Percentiles rank a stretch among this genome's conserved stretches.
These are phyloP conservation scores for Drosophila triauraria DNA, from an alignment of 1,140 invertebrate genomes.

Conservation along the genomic window DNA sequence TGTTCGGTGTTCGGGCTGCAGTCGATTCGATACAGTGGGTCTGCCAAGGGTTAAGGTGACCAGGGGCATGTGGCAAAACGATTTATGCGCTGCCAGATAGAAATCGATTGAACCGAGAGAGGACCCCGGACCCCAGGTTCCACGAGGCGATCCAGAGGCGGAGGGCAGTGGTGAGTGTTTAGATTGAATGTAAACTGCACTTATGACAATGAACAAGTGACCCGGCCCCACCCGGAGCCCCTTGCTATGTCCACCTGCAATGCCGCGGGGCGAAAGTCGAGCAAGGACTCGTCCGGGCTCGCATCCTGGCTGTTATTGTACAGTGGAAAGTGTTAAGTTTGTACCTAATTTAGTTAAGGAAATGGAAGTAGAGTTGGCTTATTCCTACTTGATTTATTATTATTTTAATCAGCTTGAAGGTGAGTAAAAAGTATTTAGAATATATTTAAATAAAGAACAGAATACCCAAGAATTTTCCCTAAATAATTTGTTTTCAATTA, in stretches of 20 bases:
- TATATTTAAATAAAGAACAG: no score
- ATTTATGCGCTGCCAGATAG: slow-evolving; percentile 81
- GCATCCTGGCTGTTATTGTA: slow-evolving; percentile 12
- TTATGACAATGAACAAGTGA: slow-evolving; percentile 80
- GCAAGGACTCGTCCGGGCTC: slow-evolving; percentile 16
- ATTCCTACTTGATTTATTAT: no score
- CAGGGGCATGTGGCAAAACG: slow-evolving; percentile 74
- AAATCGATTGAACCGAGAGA: slow-evolving; percentile 72
- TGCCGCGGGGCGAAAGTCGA: slow-evolving; percentile 32
- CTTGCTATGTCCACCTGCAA: slow-evolving; percentile 9
- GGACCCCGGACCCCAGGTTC: not conserved
- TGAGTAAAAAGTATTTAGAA: no score
- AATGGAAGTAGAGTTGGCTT: not conserved
- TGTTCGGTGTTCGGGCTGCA: slow-evolving; percentile 5
- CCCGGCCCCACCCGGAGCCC: slow-evolving; percentile 20
- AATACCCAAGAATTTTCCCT: no score
- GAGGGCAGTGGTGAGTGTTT: slow-evolving; percentile 61
- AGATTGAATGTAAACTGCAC: slow-evolving; percentile 81
- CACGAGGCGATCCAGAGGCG: not conserved
- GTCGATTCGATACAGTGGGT: slow-evolving; percentile 20
- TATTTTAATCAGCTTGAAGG: no score
- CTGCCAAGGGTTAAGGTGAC: slow-evolving; percentile 33
- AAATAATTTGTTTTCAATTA: no score
- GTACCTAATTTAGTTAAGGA: not conserved
- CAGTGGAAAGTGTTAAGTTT: not conserved